These are phyloP conservation scores for Parapristionchus giblindavisi DNA, from an alignment of 2,888 invertebrate species.

Conservation along the genomic window DNA sequence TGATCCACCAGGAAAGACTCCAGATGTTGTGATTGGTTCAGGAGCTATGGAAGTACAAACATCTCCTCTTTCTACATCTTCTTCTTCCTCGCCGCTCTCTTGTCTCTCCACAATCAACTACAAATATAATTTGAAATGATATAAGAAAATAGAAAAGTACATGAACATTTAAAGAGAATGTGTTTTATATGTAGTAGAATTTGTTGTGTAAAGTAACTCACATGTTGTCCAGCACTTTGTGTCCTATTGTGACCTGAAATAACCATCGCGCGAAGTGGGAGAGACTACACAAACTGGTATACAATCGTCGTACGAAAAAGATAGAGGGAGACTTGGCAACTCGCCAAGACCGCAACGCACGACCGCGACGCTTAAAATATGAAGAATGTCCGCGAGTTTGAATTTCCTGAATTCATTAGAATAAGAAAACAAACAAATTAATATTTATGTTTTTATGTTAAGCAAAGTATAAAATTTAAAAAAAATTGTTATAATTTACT, in stretches of 20 bases:
- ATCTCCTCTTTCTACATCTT: constrained; percentile 43
- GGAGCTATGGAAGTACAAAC: not conserved
- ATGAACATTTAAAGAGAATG: not conserved
- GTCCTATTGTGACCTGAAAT: constrained; percentile 30
- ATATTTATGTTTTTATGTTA: no score
- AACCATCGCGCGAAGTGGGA: no score
- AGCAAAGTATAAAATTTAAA: no score
- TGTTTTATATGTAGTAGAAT: not conserved
- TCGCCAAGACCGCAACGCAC: no score
- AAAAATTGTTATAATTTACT: no score
- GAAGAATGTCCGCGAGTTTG: no score
- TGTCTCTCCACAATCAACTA: constrained; percentile 54
- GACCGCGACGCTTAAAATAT: no score
- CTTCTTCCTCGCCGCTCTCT: constrained; percentile 56
- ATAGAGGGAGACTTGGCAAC: no score
- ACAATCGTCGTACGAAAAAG: no score
- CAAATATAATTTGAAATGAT: not conserved
- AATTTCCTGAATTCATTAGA: no score
- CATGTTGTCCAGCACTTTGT: constrained; percentile 38
- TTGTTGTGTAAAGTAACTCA: not conserved
- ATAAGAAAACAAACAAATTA: no score
- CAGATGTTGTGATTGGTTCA: constrained; percentile 18
- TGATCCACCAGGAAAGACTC: constrained; percentile 33
- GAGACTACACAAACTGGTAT: no score
- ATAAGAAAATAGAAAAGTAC: not conserved